These are phyloP conservation scores for Clunio marinus DNA, from an alignment of 2,888 invertebrate genomes.

Conservation along the genomic window DNA sequence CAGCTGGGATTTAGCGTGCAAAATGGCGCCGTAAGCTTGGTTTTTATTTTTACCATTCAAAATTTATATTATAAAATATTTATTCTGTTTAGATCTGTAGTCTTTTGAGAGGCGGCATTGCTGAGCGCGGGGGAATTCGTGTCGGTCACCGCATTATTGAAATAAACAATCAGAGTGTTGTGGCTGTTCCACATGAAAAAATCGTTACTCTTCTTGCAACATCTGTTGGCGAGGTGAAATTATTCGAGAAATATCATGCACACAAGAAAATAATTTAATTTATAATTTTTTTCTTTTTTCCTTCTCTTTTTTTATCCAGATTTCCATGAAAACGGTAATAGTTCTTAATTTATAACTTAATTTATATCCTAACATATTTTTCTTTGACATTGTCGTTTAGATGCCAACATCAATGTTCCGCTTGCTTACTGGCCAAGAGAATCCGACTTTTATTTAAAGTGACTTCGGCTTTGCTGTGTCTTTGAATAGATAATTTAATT, in stretches of 20 bases:
- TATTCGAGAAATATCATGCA: constrained; percentile 42
- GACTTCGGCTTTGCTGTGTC: no score
- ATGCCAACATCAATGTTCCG: constrained; percentile 99
- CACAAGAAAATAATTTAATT: not conserved
- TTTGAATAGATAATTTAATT: no score
- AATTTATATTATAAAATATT: constrained; percentile 29
- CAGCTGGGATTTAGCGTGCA: constrained; percentile 99
- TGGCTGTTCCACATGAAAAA: constrained; percentile 98
- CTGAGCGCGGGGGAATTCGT: constrained; percentile 96
- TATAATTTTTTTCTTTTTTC: constrained; percentile 46
- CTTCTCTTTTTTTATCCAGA: no score
- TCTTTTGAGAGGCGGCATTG: constrained; percentile 94
- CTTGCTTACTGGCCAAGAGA: constrained; percentile 97
- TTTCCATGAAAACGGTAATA: constrained; percentile 99
- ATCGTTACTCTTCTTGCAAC: constrained; percentile 98
- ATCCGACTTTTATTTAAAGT: constrained; percentile 94
- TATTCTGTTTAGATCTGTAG: constrained; percentile 79
- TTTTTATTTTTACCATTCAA: not conserved
- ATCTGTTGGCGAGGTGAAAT: constrained; percentile 92
- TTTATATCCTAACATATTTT: no score
- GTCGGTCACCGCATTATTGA: constrained; percentile 99
- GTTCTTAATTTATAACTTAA: no score
- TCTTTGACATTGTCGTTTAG: not conserved
- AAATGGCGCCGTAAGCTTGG: constrained; percentile 89
- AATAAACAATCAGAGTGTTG: constrained; percentile 99